Base-by-base conservation (phyloP, 2,797 vertebrate genomes). In the Acanthurus leucopareius region DNA sequence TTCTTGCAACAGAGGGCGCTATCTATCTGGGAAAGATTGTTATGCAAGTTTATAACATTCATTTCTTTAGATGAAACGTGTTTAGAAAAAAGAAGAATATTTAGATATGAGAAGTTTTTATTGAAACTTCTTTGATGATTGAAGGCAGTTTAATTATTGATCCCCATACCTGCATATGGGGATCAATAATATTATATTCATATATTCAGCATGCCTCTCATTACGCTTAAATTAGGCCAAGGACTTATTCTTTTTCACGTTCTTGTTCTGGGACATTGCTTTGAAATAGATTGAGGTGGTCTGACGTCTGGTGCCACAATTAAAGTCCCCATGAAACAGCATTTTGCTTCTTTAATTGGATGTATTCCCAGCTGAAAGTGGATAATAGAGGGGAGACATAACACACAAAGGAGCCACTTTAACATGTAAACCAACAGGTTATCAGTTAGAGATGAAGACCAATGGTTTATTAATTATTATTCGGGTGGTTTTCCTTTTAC, bases 1-100 rank as follows among this genome's bases (percentile, higher is more conserved):
- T 45, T 59, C 1, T 5, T 82, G 75, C 92, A 90, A 57, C 25
- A 91, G 93, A 86, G 72, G 74, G 85, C 86, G 47, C 63, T 48
- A n/a, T 77, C 20, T 48, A 67, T 20, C 66, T 60, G 61, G 9
- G 22, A 76, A 47, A 51, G 1, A 45, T 14, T 54, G 8, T 20
- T 40, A 10, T 17, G 32, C 10, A 5, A 40, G n/a, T 56, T 51
- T 8, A 10, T 28, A 22, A 58, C 25, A 4, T 38, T 51, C 3
- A 44, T 45, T 19, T 40, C 22, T 60, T 10, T 60, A 7, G 9
- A 28, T 20, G 4, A 3, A 68, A 42, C 45, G 49, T 56, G 3
- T 67, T 48, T 47, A 20, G 28, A 22, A 54, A 58, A 77, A 58
- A 35, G 14, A 35, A 16, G 7, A 32, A 71, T 40, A 28, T 5